Percentiles rank a stretch among this genome's conserved stretches.
phyloP scores from a whole-genome alignment of 1,140 invertebrate genomes.

The Panagrolaimus sp. region DNA sequence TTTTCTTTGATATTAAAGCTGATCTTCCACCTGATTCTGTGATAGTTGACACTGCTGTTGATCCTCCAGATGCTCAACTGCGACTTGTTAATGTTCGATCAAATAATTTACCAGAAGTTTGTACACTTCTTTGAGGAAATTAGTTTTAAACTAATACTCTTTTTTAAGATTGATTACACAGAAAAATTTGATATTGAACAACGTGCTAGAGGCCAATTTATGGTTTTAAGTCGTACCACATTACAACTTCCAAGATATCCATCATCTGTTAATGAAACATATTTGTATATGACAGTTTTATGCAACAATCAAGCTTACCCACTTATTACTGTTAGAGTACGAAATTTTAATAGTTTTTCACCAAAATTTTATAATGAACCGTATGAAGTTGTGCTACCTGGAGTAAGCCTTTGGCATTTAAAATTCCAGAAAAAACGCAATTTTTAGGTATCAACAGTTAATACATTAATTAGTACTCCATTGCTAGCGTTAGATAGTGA shows the following conservation, averaged over 20 bases:
- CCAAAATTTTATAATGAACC: conserved; percentile 43
- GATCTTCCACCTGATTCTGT: conserved; percentile 38
- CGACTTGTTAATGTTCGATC: conserved; percentile 43
- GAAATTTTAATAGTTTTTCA: conserved; percentile 28
- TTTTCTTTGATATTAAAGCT: conserved; percentile 50
- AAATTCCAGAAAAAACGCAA: background rate
- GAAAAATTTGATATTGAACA: conserved; percentile 31
- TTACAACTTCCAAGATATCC: conserved; percentile 49
- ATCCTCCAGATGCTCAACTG: conserved; percentile 48
- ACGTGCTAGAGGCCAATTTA: conserved; percentile 46
- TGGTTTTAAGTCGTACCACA: conserved; percentile 22
- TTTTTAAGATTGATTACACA: conserved; percentile 34
- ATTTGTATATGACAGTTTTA: conserved; percentile 50
- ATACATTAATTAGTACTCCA: conserved; percentile 36
- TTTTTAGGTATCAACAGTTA: conserved; percentile 24
- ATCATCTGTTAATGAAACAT: conserved; percentile 50
- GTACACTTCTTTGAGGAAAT: background rate
- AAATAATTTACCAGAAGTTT: conserved; percentile 27
- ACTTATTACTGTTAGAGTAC: conserved; percentile 49
- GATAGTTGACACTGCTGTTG: conserved; percentile 51
- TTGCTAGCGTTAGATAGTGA: conserved; percentile 45
- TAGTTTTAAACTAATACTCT: background rate
- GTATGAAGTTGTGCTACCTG: conserved; percentile 43
- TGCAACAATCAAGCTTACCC: conserved; percentile 50
- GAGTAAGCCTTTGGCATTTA: conserved; percentile 24